Conservation (phyloP, 2,113 vertebrate genomes). For the Tupaia chinensis region DNA sequence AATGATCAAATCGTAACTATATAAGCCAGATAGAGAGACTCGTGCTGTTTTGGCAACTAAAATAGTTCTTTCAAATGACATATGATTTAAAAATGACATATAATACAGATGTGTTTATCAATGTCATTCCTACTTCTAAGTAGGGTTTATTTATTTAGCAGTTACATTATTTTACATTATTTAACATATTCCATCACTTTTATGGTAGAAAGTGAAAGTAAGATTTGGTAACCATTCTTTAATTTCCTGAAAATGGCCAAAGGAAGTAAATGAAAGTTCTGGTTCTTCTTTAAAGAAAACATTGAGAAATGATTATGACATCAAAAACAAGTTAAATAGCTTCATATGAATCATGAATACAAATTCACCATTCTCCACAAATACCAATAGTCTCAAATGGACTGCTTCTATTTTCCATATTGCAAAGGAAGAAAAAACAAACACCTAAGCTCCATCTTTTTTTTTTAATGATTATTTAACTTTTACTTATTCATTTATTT, state of each 20-base stretch:
- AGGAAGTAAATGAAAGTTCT: not conserved
- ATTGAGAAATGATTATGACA: constrained; percentile 27
- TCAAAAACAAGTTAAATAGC: not conserved
- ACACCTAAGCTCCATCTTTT: no score
- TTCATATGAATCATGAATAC: not conserved
- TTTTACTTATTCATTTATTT: no score
- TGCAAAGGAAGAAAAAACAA: not conserved
- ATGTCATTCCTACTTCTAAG: not conserved
- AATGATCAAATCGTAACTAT: not conserved
- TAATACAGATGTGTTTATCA: not conserved
- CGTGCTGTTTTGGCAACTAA: not conserved
- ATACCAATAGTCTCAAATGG: not conserved
- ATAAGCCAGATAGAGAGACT: not conserved
- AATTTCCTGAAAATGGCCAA: not conserved
- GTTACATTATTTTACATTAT: not conserved
- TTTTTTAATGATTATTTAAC: no score
- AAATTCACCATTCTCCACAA: not conserved
- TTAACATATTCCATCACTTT: constrained; percentile 29
- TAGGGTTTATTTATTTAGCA: not conserved
- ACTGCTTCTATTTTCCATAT: not conserved
- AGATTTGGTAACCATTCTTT: constrained; percentile 8
- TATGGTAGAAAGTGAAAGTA: not conserved
- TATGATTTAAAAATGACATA: not conserved
- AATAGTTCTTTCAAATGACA: constrained; percentile 4
- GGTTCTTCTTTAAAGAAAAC: not conserved